Conservation (phyloP, 2,888 invertebrate genomes). For the Mesorhabditis spiculigera region DNA sequence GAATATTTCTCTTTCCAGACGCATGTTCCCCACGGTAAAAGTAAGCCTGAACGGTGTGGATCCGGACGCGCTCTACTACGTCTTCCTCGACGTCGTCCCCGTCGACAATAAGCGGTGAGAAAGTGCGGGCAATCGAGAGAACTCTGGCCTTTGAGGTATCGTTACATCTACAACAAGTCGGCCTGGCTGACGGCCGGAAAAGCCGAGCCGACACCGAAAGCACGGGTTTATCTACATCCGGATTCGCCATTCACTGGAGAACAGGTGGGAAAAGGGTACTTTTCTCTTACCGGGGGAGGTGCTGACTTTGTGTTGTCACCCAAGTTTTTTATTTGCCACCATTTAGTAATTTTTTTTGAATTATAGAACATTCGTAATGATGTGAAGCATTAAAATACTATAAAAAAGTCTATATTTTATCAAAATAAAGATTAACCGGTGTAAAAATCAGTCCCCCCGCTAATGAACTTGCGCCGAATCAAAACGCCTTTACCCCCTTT, state of each 20-base stretch:
- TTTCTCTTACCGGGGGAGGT: too few species aligned
- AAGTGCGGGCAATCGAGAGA: neutral
- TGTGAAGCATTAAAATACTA: too few species aligned
- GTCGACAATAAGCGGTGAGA: slow-evolving; percentile 68
- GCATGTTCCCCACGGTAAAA: slow-evolving; percentile 96
- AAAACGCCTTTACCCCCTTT: slow-evolving; percentile 10
- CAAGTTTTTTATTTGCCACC: too few species aligned
- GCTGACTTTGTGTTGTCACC: too few species aligned
- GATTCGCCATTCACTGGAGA: slow-evolving; percentile 93
- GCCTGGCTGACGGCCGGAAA: slow-evolving; percentile 97
- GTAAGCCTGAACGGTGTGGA: slow-evolving; percentile 80
- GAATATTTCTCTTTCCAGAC: slow-evolving; percentile 65
- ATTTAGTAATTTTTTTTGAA: too few species aligned
- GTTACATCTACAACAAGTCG: slow-evolving; percentile 95
- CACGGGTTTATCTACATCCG: slow-evolving; percentile 83
- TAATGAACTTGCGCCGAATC: too few species aligned
- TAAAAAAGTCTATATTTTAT: too few species aligned
- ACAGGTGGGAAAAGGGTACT: slow-evolving; percentile 69
- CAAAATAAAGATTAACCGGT: too few species aligned
- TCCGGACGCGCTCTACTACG: slow-evolving; percentile 72
- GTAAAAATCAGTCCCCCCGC: too few species aligned
- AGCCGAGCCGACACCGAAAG: slow-evolving; percentile 48
- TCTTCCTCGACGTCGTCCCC: slow-evolving; percentile 91
- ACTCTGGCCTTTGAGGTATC: slow-evolving; percentile 74
- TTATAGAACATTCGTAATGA: too few species aligned